phyloP scores from a whole-genome alignment of 1,140 invertebrate genomes.

The Asbolus verrucosus region DNA sequence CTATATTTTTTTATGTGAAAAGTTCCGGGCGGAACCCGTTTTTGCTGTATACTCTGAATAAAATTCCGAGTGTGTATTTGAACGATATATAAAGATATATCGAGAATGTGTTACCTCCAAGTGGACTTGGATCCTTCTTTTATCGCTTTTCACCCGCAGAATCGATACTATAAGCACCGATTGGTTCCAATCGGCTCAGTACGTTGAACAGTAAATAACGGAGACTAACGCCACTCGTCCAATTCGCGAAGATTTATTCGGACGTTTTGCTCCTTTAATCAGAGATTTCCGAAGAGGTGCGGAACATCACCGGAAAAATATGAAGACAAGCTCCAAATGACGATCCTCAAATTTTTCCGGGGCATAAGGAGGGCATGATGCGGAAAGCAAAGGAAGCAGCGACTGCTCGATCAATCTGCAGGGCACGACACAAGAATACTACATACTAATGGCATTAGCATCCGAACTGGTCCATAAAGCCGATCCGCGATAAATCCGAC shows the following conservation, averaged over 20 bases:
- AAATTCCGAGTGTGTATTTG: conserved; percentile 41
- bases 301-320: conserved; percentile 38
- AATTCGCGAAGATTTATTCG: conserved; percentile 55
- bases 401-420: conserved; percentile 57
- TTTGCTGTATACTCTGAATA: conserved; percentile 28
- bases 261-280: conserved; percentile 52
- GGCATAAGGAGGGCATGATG: not conserved
- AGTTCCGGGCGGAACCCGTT: not conserved
- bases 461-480: conserved; percentile 54
- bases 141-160: conserved; percentile 50
- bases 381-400: conserved; percentile 9
- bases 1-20: conserved; percentile 12
- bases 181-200: conserved; percentile 55
- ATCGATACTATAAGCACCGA: conserved; percentile 56
- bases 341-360: not conserved
- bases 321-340: conserved; percentile 16
- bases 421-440: conserved; percentile 55
- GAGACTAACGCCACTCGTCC: conserved; percentile 52
- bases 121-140: conserved; percentile 48
- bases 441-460: conserved; percentile 59
- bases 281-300: conserved; percentile 43
- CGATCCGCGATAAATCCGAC: conserved; percentile 59
- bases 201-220: conserved; percentile 53
- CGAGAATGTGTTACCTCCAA: conserved; percentile 40
- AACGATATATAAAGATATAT: conserved; percentile 47